A percentile compares a stretch with the other conserved stretches of the same genome.
Conservation (phyloP, 1,140 invertebrate genomes). For the Polypedilum pembai region DNA sequence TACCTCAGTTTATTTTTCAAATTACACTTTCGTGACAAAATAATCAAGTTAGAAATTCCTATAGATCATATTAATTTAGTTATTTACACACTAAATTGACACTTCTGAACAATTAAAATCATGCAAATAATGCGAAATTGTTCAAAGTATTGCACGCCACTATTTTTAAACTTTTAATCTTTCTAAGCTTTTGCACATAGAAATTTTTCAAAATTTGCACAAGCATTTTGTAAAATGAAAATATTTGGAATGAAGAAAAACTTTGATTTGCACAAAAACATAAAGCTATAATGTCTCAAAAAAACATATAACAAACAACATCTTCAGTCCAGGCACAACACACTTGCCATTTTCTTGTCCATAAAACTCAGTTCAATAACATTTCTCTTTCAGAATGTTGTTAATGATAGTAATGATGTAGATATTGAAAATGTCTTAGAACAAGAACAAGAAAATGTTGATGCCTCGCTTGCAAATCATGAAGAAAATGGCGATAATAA, state of each 20-base stretch:
- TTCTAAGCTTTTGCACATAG: background rate
- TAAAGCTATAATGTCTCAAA: background rate
- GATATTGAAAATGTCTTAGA: conserved; percentile 32
- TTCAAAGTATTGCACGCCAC: background rate
- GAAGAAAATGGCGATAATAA: conserved; percentile 29
- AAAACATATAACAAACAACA: background rate
- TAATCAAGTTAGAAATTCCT: background rate
- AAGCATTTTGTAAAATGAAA: background rate
- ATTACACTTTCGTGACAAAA: background rate
- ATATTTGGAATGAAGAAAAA: background rate
- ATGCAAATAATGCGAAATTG: background rate
- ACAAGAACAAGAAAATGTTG: conserved; percentile 29
- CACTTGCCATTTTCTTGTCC: background rate
- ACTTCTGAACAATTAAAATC: background rate
- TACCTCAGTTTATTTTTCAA: background rate
- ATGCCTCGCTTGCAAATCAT: background rate
- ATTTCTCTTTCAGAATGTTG: conserved; percentile 27
- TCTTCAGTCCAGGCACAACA: background rate
- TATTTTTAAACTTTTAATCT: background rate
- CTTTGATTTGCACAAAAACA: background rate
- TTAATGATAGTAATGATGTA: conserved; percentile 32
- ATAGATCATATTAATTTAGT: background rate
- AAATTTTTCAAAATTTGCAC: background rate
- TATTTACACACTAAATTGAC: background rate
- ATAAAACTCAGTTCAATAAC: conserved; percentile 13